Evolutionary conservation across 2,888 invertebrate genomes (phyloP).

Genomic region (Hypomecis atomaria): DNA sequence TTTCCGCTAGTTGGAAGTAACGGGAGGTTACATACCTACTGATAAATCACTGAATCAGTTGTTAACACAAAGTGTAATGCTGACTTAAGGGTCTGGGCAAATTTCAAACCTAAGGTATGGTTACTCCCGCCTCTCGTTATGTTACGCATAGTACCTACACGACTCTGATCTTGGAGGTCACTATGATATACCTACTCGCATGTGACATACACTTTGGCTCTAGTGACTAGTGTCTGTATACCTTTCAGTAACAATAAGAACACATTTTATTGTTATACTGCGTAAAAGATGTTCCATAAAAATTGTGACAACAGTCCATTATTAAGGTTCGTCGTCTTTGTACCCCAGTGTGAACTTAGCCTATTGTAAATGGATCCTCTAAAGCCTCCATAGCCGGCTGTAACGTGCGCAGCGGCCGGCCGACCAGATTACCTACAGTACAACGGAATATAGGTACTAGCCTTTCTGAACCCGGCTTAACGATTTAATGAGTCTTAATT

Average conservation of each 20-base stretch:
- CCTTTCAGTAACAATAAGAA: too few relatives aligned
- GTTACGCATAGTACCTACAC: too few relatives aligned
- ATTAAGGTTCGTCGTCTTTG: background rate
- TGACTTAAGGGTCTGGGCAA: too few relatives aligned
- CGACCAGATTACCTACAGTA: slow-evolving; percentile 46
- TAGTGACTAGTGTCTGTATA: too few relatives aligned
- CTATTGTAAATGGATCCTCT: slow-evolving; percentile 19
- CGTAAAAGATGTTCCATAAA: too few relatives aligned
- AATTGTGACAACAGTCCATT: too few relatives aligned
- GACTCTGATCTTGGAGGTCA: too few relatives aligned
- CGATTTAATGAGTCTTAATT: slow-evolving; percentile 55
- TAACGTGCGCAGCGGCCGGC: slow-evolving; percentile 35
- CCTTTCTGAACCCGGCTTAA: slow-evolving; percentile 51
- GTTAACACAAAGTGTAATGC: background rate
- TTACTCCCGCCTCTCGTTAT: too few relatives aligned
- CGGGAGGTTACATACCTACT: background rate
- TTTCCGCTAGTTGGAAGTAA: slow-evolving; percentile 41
- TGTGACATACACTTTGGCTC: too few relatives aligned
- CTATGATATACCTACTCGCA: too few relatives aligned
- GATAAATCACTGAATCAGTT: background rate
- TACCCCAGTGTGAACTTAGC: slow-evolving; percentile 12
- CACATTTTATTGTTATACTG: too few relatives aligned
- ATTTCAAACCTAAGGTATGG: too few relatives aligned
- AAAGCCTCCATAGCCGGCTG: slow-evolving; percentile 31
- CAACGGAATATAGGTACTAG: slow-evolving; percentile 39